A percentile compares a stretch with the other conserved stretches of the same genome.
These are phyloP conservation scores for Cremastobaeus sp. DNA, from an alignment of 2,888 invertebrate species.

Conservation along the genomic window DNA sequence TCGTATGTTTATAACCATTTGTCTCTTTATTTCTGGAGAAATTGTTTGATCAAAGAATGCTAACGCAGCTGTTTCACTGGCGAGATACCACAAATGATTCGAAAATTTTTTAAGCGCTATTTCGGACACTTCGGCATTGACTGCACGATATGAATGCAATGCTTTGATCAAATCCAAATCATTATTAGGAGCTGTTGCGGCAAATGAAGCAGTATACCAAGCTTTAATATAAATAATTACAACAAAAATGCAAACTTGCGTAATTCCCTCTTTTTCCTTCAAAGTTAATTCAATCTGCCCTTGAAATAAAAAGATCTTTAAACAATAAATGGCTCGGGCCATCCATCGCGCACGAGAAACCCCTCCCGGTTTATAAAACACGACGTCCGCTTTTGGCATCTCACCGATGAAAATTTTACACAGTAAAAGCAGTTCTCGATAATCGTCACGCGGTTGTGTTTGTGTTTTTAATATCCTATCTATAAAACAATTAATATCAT, in stretches of 20 bases:
- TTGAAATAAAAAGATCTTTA: constrained; percentile 15
- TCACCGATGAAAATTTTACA: constrained; percentile 10
- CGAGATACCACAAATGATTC: constrained; percentile 26
- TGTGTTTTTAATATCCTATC: background rate
- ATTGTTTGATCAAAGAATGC: constrained; percentile 30
- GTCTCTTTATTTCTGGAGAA: constrained; percentile 15
- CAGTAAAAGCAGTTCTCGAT: constrained; percentile 4
- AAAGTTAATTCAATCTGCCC: background rate
- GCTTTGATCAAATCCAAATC: constrained; percentile 55
- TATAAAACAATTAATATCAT: background rate
- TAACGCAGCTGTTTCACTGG: constrained; percentile 5
- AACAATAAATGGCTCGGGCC: constrained; percentile 12
- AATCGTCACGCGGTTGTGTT: constrained; percentile 10
- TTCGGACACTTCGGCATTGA: constrained; percentile 21
- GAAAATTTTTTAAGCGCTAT: constrained; percentile 33
- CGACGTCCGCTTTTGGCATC: constrained; percentile 6
- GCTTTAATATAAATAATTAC: constrained; percentile 39
- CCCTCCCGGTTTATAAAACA: constrained; percentile 16
- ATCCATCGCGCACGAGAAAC: constrained; percentile 28
- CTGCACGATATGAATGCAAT: constrained; percentile 14
- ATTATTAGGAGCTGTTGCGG: constrained; percentile 9
- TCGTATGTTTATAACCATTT: constrained; percentile 24
- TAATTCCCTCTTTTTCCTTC: constrained; percentile 3
- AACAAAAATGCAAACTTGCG: constrained; percentile 8
- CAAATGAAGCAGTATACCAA: constrained; percentile 12